These are phyloP conservation scores for Alloscopus bannaensis DNA, from an alignment of 2,888 invertebrate genomes.

Conservation along the genomic window DNA sequence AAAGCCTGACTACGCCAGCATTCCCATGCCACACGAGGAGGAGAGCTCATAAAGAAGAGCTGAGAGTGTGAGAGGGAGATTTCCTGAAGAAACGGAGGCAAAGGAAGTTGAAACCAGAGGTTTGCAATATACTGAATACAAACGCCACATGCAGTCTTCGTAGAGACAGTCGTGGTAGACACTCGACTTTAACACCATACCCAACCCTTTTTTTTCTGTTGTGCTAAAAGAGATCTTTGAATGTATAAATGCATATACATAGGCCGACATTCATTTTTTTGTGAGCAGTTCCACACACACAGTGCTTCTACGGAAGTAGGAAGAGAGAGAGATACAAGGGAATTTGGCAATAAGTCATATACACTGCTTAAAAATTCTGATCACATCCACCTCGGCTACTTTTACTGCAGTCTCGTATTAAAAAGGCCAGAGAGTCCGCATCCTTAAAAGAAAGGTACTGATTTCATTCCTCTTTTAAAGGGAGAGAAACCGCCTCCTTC, in stretches of 20 bases:
- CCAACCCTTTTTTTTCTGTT: no score
- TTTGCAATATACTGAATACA: no score
- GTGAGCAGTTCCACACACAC: no score
- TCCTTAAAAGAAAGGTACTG: constrained; percentile 1
- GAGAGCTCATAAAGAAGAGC: constrained; percentile 5
- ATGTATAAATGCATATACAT: no score
- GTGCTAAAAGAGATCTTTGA: no score
- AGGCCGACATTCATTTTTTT: no score
- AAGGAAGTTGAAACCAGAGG: no score
- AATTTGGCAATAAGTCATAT: constrained; percentile 64
- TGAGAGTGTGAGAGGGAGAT: constrained; percentile 4
- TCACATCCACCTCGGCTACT: constrained; percentile 58
- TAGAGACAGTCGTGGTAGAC: no score
- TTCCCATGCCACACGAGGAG: not conserved
- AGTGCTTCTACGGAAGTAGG: no score
- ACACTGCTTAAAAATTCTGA: constrained; percentile 55
- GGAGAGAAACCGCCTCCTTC: no score
- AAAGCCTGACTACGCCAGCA: not conserved
- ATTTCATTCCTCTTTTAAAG: not conserved
- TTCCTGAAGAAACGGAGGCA: not conserved
- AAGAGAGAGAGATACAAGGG: constrained; percentile 32
- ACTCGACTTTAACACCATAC: no score
- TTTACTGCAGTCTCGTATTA: not conserved
- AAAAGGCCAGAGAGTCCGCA: not conserved
- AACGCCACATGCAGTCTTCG: no score